Base-by-base conservation (phyloP, 2,888 invertebrate species). In the Bursaphelenchus okinawaensis region DNA sequence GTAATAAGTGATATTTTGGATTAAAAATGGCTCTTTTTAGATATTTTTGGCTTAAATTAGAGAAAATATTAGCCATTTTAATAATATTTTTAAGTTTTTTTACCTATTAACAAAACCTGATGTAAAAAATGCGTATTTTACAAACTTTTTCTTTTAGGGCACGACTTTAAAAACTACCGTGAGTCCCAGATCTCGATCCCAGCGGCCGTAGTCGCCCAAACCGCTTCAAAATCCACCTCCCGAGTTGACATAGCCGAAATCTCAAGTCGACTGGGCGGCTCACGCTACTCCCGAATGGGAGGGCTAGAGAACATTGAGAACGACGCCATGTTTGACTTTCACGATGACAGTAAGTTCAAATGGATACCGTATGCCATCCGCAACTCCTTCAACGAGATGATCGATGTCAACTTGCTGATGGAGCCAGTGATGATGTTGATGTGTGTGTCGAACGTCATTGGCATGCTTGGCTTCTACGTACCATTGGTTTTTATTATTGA, bases 381-480 rank as follows among this genome's bases (percentile, higher is more conserved):
- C 40, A 79, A 75, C 63, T 74, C 79, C 3, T 70, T 81, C 58
- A 57, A 67, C 4, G 76, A 81, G 62, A 81, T 81, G 81, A 78
- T 81, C 55, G 80, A 81, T 55, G n/a, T 81, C 24, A 66, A 76
- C 31, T 67, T 81, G n/a, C 68, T 81, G 12, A 88, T 88, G 76
- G 91, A 93, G 84, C 88, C 89, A 29, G 87, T 93, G 69, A 96
- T 95, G 84, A 86, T 94, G 71, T 85, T 95, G 66, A 93, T 96
- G 83, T 89, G 90, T 20, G 75, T 92, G 62, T 94, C 94, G 27
- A 98, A 96, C 85, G 92, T 98, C 83, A 89, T 91, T 81, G 93
- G 92, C 60, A 93, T 92, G 84, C 89, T 94, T 82, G 93, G 93
- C 67, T 94, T 93, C 86, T 92, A 93, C 83, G 89, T 93, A 82